Conservation (phyloP, 64 coral and sea anemone genomes). For the Stichodactyla helianthus region DNA sequence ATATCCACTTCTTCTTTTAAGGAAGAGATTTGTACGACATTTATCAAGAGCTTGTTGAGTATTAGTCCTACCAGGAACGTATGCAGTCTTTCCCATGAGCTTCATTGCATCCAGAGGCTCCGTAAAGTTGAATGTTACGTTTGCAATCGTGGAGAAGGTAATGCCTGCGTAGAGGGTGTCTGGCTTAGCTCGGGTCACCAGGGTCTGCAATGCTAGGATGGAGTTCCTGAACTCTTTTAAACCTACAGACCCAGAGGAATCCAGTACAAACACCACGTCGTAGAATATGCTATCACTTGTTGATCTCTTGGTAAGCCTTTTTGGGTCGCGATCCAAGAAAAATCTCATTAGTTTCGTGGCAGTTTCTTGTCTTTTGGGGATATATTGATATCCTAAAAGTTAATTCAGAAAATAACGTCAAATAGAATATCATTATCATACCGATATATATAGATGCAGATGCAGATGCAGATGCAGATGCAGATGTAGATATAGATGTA, state of each 20-base stretch:
- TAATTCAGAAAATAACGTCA: not conserved
- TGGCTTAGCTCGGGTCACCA: slow-evolving; percentile 27
- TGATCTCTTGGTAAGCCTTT: not conserved
- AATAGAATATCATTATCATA: not conserved
- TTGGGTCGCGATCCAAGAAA: slow-evolving; percentile 19
- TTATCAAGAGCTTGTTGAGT: slow-evolving; percentile 49
- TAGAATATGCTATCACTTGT: slow-evolving; percentile 7
- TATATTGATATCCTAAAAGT: slow-evolving; percentile 28
- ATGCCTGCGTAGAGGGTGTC: slow-evolving; percentile 47
- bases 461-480: no score
- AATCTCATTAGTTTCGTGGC: slow-evolving; percentile 40
- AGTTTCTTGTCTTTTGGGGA: slow-evolving; percentile 38
- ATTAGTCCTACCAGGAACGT: slow-evolving; percentile 37
- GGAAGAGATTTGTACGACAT: slow-evolving; percentile 30
- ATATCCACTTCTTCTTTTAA: slow-evolving; percentile 27
- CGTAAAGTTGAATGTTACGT: slow-evolving; percentile 46
- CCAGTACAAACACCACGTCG: slow-evolving; percentile 51
- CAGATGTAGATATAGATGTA: no score
- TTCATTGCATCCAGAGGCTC: not conserved
- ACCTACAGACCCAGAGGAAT: slow-evolving; percentile 44
- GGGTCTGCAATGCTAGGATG: slow-evolving; percentile 30
- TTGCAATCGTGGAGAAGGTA: slow-evolving; percentile 37
- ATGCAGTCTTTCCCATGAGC: slow-evolving; percentile 30
- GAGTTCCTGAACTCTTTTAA: slow-evolving; percentile 38
- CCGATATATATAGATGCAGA: no score